Evolutionary conservation across 2,888 invertebrate genomes (phyloP).

Genomic region (Miltochrista miniata): DNA sequence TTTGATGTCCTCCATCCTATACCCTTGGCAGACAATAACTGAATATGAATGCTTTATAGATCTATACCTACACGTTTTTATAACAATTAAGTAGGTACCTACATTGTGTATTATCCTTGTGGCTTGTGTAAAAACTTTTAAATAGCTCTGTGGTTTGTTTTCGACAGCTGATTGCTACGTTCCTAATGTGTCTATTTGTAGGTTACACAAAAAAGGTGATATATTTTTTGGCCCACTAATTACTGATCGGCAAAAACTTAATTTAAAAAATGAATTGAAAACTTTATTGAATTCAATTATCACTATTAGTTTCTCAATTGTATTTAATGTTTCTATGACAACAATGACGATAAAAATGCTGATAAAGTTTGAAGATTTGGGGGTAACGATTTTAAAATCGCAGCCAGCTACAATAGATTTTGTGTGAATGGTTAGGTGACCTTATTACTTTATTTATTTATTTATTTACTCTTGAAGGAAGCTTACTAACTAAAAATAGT

Average conservation of each 20-base stretch:
- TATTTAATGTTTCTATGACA: too few species aligned
- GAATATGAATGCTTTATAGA: conserved; percentile 11
- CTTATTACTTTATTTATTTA: too few species aligned
- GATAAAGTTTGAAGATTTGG: too few species aligned
- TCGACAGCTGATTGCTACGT: conserved; percentile 21
- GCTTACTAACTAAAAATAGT: too few species aligned
- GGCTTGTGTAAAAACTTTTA: conserved; percentile 37
- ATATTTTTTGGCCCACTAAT: conserved; percentile 9
- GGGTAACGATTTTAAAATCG: too few species aligned
- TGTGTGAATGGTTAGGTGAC: too few species aligned
- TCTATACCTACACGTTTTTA: conserved; percentile 38
- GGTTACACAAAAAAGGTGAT: conserved; percentile 9
- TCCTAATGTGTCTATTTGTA: conserved; percentile 18
- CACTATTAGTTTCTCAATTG: too few species aligned
- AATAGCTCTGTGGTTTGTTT: conserved; percentile 31
- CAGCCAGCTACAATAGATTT: too few species aligned
- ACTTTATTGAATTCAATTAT: background rate
- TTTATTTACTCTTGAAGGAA: too few species aligned
- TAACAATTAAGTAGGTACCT: conserved; percentile 46
- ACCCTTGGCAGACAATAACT: too few species aligned
- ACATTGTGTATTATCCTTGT: conserved; percentile 41
- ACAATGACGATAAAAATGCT: too few species aligned
- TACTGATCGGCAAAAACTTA: conserved; percentile 3
- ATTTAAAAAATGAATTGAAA: background rate
- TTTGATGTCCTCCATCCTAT: too few species aligned